A percentile compares a stretch with the other conserved stretches of the same genome.
These are phyloP conservation scores for Thera britannica DNA, from an alignment of 2,888 invertebrate genomes.

Conservation along the genomic window DNA sequence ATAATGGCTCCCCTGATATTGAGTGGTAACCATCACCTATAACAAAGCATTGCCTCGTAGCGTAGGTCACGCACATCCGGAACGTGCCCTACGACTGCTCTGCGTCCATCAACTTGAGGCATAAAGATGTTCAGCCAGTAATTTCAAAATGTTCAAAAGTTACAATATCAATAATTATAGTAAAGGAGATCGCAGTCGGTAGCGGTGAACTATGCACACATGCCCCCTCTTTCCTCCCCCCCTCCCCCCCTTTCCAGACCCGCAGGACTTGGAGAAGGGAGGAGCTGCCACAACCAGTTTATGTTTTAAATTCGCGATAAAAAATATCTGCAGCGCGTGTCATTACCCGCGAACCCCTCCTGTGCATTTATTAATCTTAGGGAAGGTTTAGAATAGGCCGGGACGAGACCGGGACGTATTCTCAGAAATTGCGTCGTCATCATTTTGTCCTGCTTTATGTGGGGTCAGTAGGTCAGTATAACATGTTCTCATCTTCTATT, in stretches of 20 bases:
- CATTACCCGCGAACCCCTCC: constrained; percentile 69
- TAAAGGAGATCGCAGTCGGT: constrained; percentile 29
- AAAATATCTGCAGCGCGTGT: constrained; percentile 80
- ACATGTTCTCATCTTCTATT: too few relatives aligned
- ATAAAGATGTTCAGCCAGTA: too few relatives aligned
- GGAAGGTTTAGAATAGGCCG: not conserved
- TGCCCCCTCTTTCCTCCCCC: not conserved
- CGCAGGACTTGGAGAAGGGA: constrained; percentile 15
- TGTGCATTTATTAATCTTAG: constrained; percentile 80
- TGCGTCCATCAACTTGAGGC: too few relatives aligned
- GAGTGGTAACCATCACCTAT: too few relatives aligned
- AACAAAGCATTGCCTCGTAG: too few relatives aligned
- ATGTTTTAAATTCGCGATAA: constrained; percentile 80
- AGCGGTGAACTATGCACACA: constrained; percentile 41
- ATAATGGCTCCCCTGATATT: too few relatives aligned
- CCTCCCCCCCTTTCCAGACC: constrained; percentile 10
- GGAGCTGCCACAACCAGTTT: constrained; percentile 69
- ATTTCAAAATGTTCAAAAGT: too few relatives aligned
- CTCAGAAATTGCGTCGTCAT: not conserved
- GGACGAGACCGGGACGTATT: constrained; percentile 15
- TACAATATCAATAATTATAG: constrained; percentile 21
- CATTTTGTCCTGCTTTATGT: too few relatives aligned
- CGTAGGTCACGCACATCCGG: too few relatives aligned
- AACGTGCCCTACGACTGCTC: too few relatives aligned
- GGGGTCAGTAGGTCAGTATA: too few relatives aligned